Evolutionary conservation across 2,113 vertebrate species (phyloP).

Genomic region (Rhinolophus sinicus): DNA sequence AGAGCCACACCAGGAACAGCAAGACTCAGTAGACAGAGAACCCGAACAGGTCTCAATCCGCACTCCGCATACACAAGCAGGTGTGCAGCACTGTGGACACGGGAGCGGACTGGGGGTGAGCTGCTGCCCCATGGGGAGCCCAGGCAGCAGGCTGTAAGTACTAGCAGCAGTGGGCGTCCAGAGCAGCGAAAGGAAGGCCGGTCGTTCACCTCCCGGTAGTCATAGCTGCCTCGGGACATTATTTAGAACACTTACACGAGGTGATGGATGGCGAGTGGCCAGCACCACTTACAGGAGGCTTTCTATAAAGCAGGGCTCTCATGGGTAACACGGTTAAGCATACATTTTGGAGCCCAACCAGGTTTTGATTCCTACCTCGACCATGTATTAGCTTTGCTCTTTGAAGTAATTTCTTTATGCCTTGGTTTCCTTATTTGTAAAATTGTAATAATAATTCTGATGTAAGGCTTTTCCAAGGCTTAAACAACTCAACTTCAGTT

Average conservation of each 20-base stretch:
- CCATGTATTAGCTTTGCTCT: neutral
- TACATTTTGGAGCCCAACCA: neutral
- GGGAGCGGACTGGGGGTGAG: neutral
- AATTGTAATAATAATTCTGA: neutral
- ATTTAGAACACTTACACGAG: neutral
- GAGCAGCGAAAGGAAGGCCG: neutral
- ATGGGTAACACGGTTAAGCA: rapidly evolving
- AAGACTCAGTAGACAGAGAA: too few relatives aligned
- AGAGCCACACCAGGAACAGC: neutral
- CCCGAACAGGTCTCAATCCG: too few relatives aligned
- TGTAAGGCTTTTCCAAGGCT: neutral
- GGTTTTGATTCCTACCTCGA: neutral
- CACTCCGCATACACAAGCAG: rapidly evolving
- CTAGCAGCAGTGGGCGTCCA: neutral
- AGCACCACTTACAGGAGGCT: neutral
- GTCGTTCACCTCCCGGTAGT: too few relatives aligned
- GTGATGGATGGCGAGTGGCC: neutral
- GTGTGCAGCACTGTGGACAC: rapidly evolving
- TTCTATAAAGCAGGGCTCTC: neutral
- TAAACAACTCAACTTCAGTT: neutral
- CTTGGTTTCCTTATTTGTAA: neutral
- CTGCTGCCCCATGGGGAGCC: neutral
- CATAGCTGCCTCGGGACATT: too few relatives aligned
- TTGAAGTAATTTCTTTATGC: neutral
- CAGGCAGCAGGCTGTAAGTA: too few relatives aligned